A percentile compares a stretch with the other conserved stretches of the same genome.
phyloP scores from a whole-genome alignment of 1,140 invertebrate species.

The Probaryconus sp. region DNA sequence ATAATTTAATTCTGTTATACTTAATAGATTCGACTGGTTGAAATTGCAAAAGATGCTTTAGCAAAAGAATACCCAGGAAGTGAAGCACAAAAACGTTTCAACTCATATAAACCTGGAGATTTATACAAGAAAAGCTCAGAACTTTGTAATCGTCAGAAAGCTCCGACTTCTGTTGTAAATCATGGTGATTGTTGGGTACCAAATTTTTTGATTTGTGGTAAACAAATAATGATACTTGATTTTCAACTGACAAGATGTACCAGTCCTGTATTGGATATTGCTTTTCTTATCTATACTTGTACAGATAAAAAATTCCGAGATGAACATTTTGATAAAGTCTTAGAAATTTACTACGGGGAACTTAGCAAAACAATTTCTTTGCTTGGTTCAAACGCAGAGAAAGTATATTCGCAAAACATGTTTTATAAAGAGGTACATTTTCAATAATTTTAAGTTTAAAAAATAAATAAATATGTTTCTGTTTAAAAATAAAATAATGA shows the following conservation, averaged over 20 bases:
- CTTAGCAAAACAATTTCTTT: constrained; percentile 78
- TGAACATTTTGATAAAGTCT: constrained; percentile 79
- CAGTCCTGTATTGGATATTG: constrained; percentile 81
- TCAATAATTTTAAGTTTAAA: too few species aligned
- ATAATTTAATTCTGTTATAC: constrained; percentile 4
- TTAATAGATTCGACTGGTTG: constrained; percentile 35
- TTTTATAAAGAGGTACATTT: constrained; percentile 73
- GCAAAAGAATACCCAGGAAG: constrained; percentile 81
- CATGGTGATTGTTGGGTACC: constrained; percentile 87
- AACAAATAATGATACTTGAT: constrained; percentile 81
- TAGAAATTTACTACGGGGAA: constrained; percentile 80
- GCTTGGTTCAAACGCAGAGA: constrained; percentile 81
- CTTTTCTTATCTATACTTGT: constrained; percentile 82
- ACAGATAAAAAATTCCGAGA: constrained; percentile 80
- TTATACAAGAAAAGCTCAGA: constrained; percentile 64
- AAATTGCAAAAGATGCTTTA: constrained; percentile 80
- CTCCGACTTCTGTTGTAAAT: constrained; percentile 79
- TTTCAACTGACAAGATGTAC: constrained; percentile 83
- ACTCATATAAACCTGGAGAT: constrained; percentile 58
- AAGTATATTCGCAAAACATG: constrained; percentile 79
- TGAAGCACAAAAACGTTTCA: constrained; percentile 79
- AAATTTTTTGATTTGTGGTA: constrained; percentile 83
- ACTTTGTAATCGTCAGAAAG: constrained; percentile 58
- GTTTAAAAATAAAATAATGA: too few species aligned
- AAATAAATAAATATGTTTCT: too few species aligned